Evolutionary conservation across 2,888 invertebrate species (phyloP), one percentile per base, ranked within the genome.

Genomic region (Colostygia pectinataria): DNA sequence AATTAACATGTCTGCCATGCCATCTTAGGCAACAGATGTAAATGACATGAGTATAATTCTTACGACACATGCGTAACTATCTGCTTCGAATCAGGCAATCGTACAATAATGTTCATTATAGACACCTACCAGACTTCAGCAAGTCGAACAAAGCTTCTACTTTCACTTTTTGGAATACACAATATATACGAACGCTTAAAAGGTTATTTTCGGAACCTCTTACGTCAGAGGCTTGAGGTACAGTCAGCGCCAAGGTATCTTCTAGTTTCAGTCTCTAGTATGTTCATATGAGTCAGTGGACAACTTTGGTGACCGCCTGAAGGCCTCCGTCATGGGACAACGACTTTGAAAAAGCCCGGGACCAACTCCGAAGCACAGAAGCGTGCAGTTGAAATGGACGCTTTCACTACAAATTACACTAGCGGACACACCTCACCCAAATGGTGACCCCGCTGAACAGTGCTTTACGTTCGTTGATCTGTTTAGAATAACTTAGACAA

Each of bases 91-190:
- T 34, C 49, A 45, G 41, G 42, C 49, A 49, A 49, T 52, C 55
- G 55, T 53, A 44, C 23, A n/a, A 49, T 55, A 57, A 55, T 57
- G 53, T 51, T 31, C 45, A 49, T 54, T 52, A 37, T 39, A 50
- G 40, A 36, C 52, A 53, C 42, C 46, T 50, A 49, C 50, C 52
- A 55, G 42, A 36, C 36, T 57, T 48, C 57, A 54, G 52, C 18
- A 39, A 38, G 34, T 34, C 40, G 13, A 32, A 48, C 41, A 42
- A 33, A 44, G 52, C 9, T 47, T 34, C 37, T 25, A 51, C 55
- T 60, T 57, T 59, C 59, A 55, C 59, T 53, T 55, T 45, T 39
- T 49, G 23, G 49, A 44, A 43, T 38, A 47, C 13, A 41, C 50
- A 36, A 56, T 47, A 49, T 45, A 10, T 38, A 34, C 36, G 41